Evolutionary conservation across 1,140 invertebrate genomes (phyloP).

Genomic region (Conus ventricosus): DNA sequence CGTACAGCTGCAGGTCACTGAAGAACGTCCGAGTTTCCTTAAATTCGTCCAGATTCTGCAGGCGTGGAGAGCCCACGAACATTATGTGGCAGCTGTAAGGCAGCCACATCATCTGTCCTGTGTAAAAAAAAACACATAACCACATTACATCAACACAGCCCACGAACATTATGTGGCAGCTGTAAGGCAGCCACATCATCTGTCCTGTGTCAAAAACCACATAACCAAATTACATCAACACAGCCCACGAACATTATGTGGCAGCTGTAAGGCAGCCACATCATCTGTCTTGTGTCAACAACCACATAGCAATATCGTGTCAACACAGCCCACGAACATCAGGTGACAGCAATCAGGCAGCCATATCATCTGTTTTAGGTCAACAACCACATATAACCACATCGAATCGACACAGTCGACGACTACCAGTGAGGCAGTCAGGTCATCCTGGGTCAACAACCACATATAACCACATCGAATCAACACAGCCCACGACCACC

Average conservation of each 20-base stretch:
- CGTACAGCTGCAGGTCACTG: slow-evolving; percentile 72
- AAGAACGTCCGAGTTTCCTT: slow-evolving; percentile 67
- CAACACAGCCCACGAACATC: slow-evolving; percentile 71
- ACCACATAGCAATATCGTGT: no score
- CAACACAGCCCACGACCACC: no score
- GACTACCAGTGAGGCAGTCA: no score
- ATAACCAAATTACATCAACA: no score
- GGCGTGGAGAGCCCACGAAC: slow-evolving; percentile 74
- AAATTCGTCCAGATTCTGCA: slow-evolving; percentile 69
- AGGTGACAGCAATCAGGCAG: slow-evolving; percentile 70
- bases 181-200: slow-evolving; percentile 63
- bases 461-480: no score
- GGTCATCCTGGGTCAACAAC: no score
- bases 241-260: no score
- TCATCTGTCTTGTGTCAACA: no score
- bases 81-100: slow-evolving; percentile 69
- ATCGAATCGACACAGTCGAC: no score
- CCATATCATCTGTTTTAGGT: slow-evolving; percentile 73
- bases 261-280: no score
- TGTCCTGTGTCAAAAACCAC: slow-evolving; percentile 61
- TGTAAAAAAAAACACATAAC: not conserved
- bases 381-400: not conserved
- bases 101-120: slow-evolving; percentile 74
- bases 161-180: no score
- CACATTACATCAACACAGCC: no score